Evolutionary conservation across 2,888 invertebrate genomes (phyloP).

Genomic region (Prenolepis imparis): DNA sequence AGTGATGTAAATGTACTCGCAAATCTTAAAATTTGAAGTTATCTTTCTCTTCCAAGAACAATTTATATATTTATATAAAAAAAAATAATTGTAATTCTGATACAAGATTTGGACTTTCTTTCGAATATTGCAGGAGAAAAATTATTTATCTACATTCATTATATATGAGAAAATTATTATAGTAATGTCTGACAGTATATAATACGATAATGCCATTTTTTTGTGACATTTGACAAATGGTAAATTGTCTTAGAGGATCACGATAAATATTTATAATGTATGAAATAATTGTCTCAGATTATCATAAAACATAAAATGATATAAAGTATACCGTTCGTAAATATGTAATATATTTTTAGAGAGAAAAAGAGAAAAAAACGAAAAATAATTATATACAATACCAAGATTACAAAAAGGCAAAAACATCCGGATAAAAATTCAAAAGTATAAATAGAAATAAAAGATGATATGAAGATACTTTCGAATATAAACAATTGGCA

Average conservation of each 20-base stretch:
- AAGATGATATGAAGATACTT: slow-evolving; percentile 28
- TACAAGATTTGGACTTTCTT: background rate
- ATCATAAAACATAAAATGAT: background rate
- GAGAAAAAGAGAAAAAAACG: background rate
- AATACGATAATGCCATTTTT: background rate
- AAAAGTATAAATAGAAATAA: slow-evolving; percentile 7
- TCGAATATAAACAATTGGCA: slow-evolving; percentile 36
- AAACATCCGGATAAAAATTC: slow-evolving; percentile 17
- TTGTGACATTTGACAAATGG: background rate
- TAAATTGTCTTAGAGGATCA: background rate
- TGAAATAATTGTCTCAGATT: background rate
- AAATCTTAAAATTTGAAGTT: slow-evolving; percentile 18
- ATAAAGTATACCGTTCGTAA: background rate
- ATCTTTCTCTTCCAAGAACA: background rate
- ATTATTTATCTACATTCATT: background rate
- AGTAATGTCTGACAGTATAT: background rate
- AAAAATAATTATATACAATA: background rate
- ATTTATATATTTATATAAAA: background rate
- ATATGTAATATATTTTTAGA: too few species aligned
- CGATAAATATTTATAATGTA: background rate
- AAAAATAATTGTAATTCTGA: background rate
- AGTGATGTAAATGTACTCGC: background rate
- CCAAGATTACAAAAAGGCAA: slow-evolving; percentile 19
- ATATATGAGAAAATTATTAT: background rate
- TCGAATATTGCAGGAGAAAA: background rate